Base-by-base conservation (phyloP, 2,888 invertebrate species). In the Microdon myrmicae region DNA sequence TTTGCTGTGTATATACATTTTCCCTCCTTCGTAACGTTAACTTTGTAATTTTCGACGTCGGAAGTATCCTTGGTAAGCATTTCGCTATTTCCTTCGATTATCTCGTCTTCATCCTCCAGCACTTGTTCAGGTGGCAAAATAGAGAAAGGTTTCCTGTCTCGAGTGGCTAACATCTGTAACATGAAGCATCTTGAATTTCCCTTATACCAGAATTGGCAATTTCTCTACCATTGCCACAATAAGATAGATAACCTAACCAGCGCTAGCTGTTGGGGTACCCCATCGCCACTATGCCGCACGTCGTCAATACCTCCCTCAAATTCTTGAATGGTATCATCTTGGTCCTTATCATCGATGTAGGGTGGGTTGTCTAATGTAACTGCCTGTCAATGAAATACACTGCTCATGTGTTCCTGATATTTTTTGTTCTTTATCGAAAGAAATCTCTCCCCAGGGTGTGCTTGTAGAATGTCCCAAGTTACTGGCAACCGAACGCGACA, bases 301-400 rank as follows among this genome's bases (percentile, higher is more conserved):
- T n/a, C n/a, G n/a, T n/a, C n/a, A n/a, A n/a, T n/a, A n/a, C n/a
- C n/a, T n/a, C n/a, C n/a, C n/a, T n/a, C n/a, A n/a, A n/a, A n/a
- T n/a, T n/a, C n/a, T n/a, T n/a, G n/a, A n/a, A n/a, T n/a, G n/a
- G n/a, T n/a, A n/a, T n/a, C n/a, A n/a, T n/a, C n/a, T n/a, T n/a
- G n/a, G n/a, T n/a, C n/a, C n/a, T n/a, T n/a, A n/a, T n/a, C n/a
- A n/a, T n/a, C n/a, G n/a, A n/a, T n/a, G n/a, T n/a, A n/a, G n/a
- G n/a, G n/a, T n/a, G n/a, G n/a, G n/a, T n/a, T n/a, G n/a, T n/a
- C n/a, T n/a, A n/a, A n/a, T 12, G 19, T 17, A 28, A 28, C 28
- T 16, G 17, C 28, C 39, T 39, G 26, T 39, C 39, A 39, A 39
- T 39, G 34, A 34, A 14, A 19, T 17, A 34, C 34, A 34, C 19